Evolutionary conservation across 2,797 vertebrate genomes (phyloP), one percentile per base, ranked within the genome.

Genomic region (Spea hammondii): DNA sequence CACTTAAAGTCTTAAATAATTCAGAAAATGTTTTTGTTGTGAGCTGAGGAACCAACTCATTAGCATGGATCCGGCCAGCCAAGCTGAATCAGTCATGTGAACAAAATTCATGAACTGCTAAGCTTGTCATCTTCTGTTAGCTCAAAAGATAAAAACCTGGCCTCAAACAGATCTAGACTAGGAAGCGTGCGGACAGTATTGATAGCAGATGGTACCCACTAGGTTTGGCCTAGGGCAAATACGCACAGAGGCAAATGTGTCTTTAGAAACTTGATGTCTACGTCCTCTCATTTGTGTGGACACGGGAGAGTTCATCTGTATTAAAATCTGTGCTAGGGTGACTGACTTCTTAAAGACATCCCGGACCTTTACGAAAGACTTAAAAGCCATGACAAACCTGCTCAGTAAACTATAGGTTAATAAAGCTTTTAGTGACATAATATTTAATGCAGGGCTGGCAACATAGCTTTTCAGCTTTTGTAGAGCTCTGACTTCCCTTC

Each of bases 81-180:
- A 85, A 84, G 81, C 89, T 74, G 83, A 90, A 85, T 91, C 89
- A 91, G 85, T 92, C 92, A 92, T 84, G 89, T 91, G 84, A 86
- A 86, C 87, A 86, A 85, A 92, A 91, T 89, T 89, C 87, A 86
- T 4, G 32, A 90, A 87, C 87, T 88, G 88, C 89, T 85, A 91
- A 89, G 89, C 90, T 88, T 94, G 95, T 96, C 94, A 84, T 86
- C 88, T 93, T 89, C 72, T 87, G 91, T 96, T 94, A 95, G 88
- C 88, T 91, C 85, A 82, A 78, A 83, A 79, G 83, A 83, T 74
- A 86, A 89, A 83, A 79, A 89, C 89, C 91, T 92, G 83, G 81
- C 82, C 84, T 84, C 70, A 84, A 85, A 83, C 74, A 87, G 81
- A 83, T 85, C 87, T 87, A 62, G 71, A 87, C 85, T 85, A 82